A percentile compares a stretch with the other conserved stretches of the same genome.
Conservation (phyloP, 2,888 invertebrate species). For the Pollenia labialis region DNA sequence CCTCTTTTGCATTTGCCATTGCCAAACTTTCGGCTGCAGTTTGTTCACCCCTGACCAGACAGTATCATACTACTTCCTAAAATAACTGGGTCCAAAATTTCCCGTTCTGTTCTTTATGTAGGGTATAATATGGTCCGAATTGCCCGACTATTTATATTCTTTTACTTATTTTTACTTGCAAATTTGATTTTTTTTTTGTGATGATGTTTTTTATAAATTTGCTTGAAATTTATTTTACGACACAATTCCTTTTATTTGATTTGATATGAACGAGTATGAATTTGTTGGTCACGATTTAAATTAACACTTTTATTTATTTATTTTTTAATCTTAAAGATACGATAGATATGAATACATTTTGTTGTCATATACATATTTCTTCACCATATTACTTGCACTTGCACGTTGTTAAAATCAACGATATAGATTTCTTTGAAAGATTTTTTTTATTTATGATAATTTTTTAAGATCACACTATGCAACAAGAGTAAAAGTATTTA, state of each 20-base stretch:
- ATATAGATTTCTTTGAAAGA: background rate
- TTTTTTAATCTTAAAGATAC: constrained; percentile 54
- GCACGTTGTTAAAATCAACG: constrained; percentile 19
- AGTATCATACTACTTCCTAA: no score
- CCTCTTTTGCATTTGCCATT: no score
- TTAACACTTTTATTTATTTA: constrained; percentile 36
- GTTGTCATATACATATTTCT: constrained; percentile 45
- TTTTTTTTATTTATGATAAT: background rate
- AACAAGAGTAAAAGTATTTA: background rate
- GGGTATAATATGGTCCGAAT: no score
- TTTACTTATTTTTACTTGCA: constrained; percentile 8
- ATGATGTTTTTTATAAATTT: constrained; percentile 5
- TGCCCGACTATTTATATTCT: no score
- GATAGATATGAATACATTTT: constrained; percentile 8
- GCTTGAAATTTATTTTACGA: constrained; percentile 34
- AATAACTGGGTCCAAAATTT: no score
- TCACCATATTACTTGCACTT: constrained; percentile 41
- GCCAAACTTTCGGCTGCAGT: no score
- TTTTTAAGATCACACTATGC: background rate
- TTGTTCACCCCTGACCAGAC: no score
- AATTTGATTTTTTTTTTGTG: constrained; percentile 1
- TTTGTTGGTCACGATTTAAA: constrained; percentile 62
- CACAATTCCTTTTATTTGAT: constrained; percentile 47
- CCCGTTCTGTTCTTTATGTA: no score
- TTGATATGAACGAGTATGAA: constrained; percentile 27